Percentiles rank a stretch among this genome's conserved stretches.
Conservation (phyloP, 2,888 invertebrate species). For the Teleiodes luculella region DNA sequence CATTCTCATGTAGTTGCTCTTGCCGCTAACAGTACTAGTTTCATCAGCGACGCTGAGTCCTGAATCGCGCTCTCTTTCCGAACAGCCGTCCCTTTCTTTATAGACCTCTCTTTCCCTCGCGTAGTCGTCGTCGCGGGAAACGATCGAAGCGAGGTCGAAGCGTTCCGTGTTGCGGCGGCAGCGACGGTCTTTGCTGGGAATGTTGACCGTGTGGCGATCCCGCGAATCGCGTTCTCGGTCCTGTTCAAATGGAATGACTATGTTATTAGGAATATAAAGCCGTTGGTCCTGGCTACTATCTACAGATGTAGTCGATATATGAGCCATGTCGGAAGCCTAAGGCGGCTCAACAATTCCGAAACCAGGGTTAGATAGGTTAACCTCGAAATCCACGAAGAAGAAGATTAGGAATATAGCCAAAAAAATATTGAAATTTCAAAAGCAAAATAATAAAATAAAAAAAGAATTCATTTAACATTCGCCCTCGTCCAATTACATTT, state of each 20-base stretch:
- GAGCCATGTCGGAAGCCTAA: no score
- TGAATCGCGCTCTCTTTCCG: slow-evolving; percentile 64
- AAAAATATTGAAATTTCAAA: no score
- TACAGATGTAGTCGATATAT: no score
- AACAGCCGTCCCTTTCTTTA: slow-evolving; percentile 46
- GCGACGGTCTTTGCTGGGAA: slow-evolving; percentile 39
- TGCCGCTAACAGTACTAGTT: slow-evolving; percentile 60
- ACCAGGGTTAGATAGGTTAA: no score
- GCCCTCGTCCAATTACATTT: no score
- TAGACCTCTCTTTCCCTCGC: slow-evolving; percentile 32
- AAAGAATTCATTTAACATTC: no score
- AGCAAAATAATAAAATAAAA: no score
- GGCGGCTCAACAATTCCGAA: no score
- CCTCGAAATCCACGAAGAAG: no score
- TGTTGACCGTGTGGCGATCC: slow-evolving; percentile 24
- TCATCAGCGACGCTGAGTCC: slow-evolving; percentile 66
- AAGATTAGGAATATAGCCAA: no score
- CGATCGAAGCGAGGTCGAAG: slow-evolving; percentile 53
- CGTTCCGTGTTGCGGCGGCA: slow-evolving; percentile 45
- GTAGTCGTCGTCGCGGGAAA: slow-evolving; percentile 57
- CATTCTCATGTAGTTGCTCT: slow-evolving; percentile 60
- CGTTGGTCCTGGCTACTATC: no score
- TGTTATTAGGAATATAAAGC: no score
- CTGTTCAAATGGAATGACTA: slow-evolving; percentile 22
- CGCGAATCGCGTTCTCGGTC: slow-evolving; percentile 28